Base-by-base conservation (phyloP, 2,888 invertebrate species). In the Xiphydria camelus region DNA sequence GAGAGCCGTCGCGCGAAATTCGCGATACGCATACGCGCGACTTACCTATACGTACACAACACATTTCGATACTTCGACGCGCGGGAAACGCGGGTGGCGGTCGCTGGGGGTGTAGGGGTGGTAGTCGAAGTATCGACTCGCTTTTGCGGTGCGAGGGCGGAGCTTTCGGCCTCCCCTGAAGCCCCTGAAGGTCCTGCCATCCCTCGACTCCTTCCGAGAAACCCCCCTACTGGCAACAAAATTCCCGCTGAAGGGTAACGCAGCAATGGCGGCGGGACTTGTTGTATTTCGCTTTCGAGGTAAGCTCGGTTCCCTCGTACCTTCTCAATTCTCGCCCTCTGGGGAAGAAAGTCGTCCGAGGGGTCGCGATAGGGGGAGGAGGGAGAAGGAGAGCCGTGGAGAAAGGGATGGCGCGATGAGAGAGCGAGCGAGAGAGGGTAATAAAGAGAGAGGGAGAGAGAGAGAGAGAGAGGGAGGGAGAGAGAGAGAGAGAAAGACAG, bases 201-300 rank as follows among this genome's bases (percentile, higher is more conserved):
- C 45, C 45, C 36, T 31, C 41, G 33, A 41, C 20, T 35, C 23
- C 47, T 42, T 43, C 39, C 44, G 15, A 36, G 12, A n/a, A n/a
- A n/a, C n/a, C n/a, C n/a, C 20, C 38, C 15, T 12, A 21, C 43
- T 34, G 42, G 48, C 32, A 59, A 66, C 67, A 64, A 68, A 68
- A 68, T 61, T 68, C 63, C 64, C 61, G 65, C 56, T 64, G 71
- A 66, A 67, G 67, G 66, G 64, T 66, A 67, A 68, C 51, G 64
- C 67, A 72, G 73, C 74, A 74, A 75, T 75, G 75, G 75, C 75
- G 74, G 59, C 71, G 63, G 66, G 72, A 73, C 72, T 73, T 73
- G 73, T 74, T 73, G 70, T 73, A 72, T 73, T 73, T 73, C 68
- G 72, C 72, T 73, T 70, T 62, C 66, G 67, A 67, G 60, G 60